Evolutionary conservation across 1,140 invertebrate genomes (phyloP).

Genomic region (Armadillidium nasatum): DNA sequence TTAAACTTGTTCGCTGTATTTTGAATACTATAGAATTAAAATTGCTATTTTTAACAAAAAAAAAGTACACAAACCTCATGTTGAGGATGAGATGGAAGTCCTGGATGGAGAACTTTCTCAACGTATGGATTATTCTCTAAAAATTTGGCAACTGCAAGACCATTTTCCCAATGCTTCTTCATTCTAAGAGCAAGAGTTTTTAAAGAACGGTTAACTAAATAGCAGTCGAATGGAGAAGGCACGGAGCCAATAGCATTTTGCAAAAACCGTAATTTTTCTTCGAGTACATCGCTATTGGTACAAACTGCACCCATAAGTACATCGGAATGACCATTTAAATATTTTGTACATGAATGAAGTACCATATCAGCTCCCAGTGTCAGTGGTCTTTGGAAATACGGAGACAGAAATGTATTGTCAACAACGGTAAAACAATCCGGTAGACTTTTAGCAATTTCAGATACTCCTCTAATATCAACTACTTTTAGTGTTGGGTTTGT

Average conservation of each 20-base stretch:
- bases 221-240: slow-evolving; percentile 95
- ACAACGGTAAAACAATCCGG: slow-evolving; percentile 57
- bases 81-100: slow-evolving; percentile 83
- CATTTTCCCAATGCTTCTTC: slow-evolving; percentile 78
- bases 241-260: slow-evolving; percentile 77
- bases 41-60: neutral
- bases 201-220: slow-evolving; percentile 84
- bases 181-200: slow-evolving; percentile 93
- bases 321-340: slow-evolving; percentile 98
- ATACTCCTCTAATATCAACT: slow-evolving; percentile 77
- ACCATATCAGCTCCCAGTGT: slow-evolving; percentile 86
- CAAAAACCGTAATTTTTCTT: slow-evolving; percentile 69
- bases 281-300: slow-evolving; percentile 67
- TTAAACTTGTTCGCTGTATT: too few relatives aligned
- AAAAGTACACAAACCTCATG: slow-evolving; percentile 58
- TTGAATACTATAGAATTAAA: neutral
- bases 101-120: slow-evolving; percentile 78
- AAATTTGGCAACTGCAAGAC: slow-evolving; percentile 69
- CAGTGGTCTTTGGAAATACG: slow-evolving; percentile 89
- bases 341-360: slow-evolving; percentile 92
- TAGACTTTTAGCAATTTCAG: slow-evolving; percentile 54
- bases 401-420: slow-evolving; percentile 94
- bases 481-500: slow-evolving; percentile 95
- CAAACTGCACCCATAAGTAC: slow-evolving; percentile 91
- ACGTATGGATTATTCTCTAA: slow-evolving; percentile 72